A percentile compares a stretch with the other conserved stretches of the same genome.
These are phyloP conservation scores for Proteles cristata DNA, from an alignment of 2,113 vertebrate genomes.

Conservation along the genomic window DNA sequence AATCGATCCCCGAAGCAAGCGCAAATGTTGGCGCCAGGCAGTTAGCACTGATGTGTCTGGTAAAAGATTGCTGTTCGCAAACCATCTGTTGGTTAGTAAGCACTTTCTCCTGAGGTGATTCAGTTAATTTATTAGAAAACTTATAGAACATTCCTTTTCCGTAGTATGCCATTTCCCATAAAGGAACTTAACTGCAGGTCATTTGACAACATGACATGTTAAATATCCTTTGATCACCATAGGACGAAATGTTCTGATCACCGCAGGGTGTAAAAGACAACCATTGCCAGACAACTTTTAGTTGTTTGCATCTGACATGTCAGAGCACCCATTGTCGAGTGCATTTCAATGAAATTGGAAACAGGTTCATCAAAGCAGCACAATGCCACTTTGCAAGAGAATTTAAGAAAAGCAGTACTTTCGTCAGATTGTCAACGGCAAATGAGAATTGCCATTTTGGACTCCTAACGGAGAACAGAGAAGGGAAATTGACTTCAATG, in stretches of 20 bases:
- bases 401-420: background rate
- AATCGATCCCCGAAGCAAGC: background rate
- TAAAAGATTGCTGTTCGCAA: slow-evolving; percentile 24
- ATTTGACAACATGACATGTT: slow-evolving; percentile 44
- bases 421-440: background rate
- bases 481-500: background rate
- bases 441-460: background rate
- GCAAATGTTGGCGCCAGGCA: background rate
- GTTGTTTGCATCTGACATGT: background rate
- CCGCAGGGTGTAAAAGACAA: background rate
- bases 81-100: background rate
- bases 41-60: background rate
- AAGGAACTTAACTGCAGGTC: slow-evolving; percentile 33
- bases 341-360: background rate
- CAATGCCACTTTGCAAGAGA: background rate
- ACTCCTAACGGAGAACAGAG: background rate
- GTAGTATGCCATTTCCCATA: background rate
- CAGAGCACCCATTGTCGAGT: background rate
- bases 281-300: background rate
- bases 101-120: background rate
- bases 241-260: background rate
- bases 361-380: background rate
- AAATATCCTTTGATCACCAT: slow-evolving; percentile 44
- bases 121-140: background rate
- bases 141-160: background rate